Conservation (phyloP, 2,888 invertebrate genomes). For the Caenorhabditis japonica region DNA sequence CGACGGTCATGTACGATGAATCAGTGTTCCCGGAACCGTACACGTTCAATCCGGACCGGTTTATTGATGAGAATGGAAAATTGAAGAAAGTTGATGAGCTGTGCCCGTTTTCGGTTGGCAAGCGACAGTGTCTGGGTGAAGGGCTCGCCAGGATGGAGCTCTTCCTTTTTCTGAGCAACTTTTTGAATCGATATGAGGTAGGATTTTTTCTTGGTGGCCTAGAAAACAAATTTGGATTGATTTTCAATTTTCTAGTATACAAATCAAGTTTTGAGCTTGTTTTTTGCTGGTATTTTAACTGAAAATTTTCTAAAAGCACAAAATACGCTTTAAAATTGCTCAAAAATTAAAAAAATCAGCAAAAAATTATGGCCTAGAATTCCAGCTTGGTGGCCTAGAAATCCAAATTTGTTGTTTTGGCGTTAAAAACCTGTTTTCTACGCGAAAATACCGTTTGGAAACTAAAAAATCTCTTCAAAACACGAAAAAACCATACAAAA, state of each 20-base stretch:
- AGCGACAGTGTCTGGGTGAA: constrained; percentile 55
- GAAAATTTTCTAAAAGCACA: background rate
- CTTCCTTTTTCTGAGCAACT: constrained; percentile 46
- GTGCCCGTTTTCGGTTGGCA: constrained; percentile 64
- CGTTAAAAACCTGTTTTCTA: no score
- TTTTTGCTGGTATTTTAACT: no score
- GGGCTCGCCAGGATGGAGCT: constrained; percentile 47
- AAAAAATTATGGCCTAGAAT: no score
- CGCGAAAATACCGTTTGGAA: no score
- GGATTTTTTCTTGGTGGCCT: background rate
- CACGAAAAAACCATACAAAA: no score
- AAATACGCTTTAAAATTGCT: background rate
- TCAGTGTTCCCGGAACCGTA: constrained; percentile 64
- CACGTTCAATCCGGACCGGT: constrained; percentile 67
- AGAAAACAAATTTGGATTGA: no score
- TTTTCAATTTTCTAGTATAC: no score
- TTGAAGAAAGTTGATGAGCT: constrained; percentile 56
- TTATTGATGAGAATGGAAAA: constrained; percentile 65
- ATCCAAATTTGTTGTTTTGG: no score
- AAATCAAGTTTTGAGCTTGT: no score
- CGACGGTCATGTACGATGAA: constrained; percentile 53
- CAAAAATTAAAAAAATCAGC: no score
- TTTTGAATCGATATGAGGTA: constrained; percentile 47
- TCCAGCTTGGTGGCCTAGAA: no score
- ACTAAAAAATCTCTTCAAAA: no score